Evolutionary conservation across 1,140 invertebrate genomes (phyloP), one percentile per base, ranked within the genome.

Genomic region (Mamestra configurata): DNA sequence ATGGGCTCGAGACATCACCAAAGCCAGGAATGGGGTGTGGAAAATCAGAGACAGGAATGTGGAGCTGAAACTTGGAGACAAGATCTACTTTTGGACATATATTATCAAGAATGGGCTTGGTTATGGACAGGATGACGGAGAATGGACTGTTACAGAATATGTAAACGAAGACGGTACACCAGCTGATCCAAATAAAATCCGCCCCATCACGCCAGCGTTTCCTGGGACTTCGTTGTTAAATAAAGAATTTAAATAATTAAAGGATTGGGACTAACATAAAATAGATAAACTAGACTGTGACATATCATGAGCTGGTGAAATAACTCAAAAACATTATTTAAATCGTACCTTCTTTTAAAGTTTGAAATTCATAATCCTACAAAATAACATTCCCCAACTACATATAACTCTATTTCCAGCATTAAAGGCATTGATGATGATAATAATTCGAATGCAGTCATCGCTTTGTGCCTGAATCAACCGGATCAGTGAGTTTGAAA

Each of bases 1-100:
- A 6, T 97, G 97, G 95, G 96, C 97, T 0, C 91, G 95, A 72
- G 97, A 98, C 80, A 97, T 98, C 79, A 88, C 95, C 0, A 96
- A 96, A 85, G 82, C 95, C 1, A 96, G 96, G 84, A 95, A 97
- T 79, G 97, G 97, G 0, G 91, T 95, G 81, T 98, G 97, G 97
- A 96, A 95, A 5, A 98, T 97, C 84, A 93, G 96, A 76, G 97
- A 97, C 88, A 94, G 92, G 31, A 93, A 89, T n/a, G 95, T 96
- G 0, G 89, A 92, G 68, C 88, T 98, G 18, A 96, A 97, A 87
- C 51, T 91, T 0, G 97, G 96, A 4, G 97, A 98, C 83, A 96
- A 94, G 10, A 92, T 98, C 53, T 97, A 97, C 87, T 97, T 97
- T 85, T 97, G 97, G 97, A 95, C 97, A 1, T 97, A 97, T 80